phyloP scores from a whole-genome alignment of 2,113 vertebrate genomes.

The Illadopsis cleaveri region DNA sequence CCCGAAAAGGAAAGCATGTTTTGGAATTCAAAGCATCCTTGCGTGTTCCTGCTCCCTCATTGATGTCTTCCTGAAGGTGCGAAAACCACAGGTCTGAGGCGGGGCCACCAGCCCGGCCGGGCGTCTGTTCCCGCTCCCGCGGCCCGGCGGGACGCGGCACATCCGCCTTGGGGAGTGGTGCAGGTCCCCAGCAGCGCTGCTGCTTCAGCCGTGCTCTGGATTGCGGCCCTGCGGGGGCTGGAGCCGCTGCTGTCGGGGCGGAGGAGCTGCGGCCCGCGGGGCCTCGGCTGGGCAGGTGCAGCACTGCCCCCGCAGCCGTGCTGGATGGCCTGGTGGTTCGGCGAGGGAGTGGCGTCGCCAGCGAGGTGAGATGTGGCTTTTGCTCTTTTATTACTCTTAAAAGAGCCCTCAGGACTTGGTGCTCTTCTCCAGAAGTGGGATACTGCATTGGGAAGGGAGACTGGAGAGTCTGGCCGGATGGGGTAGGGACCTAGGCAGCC shows the following conservation, averaged over 20 bases:
- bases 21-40: neutral
- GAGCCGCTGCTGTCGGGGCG: neutral
- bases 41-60: neutral
- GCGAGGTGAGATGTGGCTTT: neutral
- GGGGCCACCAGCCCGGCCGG: accelerated
- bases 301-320: accelerated
- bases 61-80: accelerated
- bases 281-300: accelerated
- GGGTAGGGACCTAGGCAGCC: no score
- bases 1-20: neutral
- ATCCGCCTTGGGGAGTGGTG: accelerated
- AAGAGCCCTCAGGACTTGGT: neutral
- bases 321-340: accelerated
- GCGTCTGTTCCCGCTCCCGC: neutral
- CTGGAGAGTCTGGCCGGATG: neutral
- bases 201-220: accelerated
- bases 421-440: neutral
- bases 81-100: neutral
- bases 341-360: accelerated
- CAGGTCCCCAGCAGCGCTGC: accelerated
- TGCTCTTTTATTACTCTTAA: neutral
- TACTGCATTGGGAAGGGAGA: neutral
- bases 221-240: neutral
- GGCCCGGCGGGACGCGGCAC: accelerated
- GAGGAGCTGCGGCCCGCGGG: neutral